phyloP scores from a whole-genome alignment of 2,113 vertebrate species.

The Rana temporaria region DNA sequence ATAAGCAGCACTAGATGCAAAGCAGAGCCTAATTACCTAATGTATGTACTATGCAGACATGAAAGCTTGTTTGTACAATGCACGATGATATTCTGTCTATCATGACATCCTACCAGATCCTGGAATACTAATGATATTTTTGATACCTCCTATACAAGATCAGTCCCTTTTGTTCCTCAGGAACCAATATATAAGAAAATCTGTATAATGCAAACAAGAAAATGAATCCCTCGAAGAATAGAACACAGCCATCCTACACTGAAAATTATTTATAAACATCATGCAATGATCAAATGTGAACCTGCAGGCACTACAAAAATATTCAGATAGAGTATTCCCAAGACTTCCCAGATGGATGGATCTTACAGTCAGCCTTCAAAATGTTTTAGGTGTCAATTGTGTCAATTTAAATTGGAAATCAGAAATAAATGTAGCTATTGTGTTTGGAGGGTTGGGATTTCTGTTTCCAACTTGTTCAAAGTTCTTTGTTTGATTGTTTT shows the following conservation, averaged over 20 bases:
- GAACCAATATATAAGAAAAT: constrained; percentile 35
- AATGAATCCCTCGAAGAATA: constrained; percentile 7
- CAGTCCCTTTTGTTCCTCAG: not conserved
- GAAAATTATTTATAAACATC: constrained; percentile 11
- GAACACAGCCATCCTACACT: constrained; percentile 4
- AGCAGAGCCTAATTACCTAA: too few species aligned
- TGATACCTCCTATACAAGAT: not conserved
- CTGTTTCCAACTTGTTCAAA: not conserved
- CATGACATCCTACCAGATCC: not conserved
- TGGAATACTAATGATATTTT: not conserved
- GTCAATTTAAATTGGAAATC: constrained; percentile 17
- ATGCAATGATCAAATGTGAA: constrained; percentile 15
- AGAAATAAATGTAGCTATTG: not conserved
- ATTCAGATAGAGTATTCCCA: constrained; percentile 25
- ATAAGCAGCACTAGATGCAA: too few species aligned
- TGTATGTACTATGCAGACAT: too few species aligned
- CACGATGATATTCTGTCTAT: too few species aligned
- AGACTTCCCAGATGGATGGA: not conserved
- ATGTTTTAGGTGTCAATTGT: not conserved
- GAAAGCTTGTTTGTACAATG: too few species aligned
- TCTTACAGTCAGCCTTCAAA: not conserved
- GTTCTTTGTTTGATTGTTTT: not conserved
- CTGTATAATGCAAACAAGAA: constrained; percentile 19
- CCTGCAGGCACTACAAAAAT: constrained; percentile 26
- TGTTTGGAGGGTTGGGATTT: not conserved